phyloP scores from a whole-genome alignment of 2,113 vertebrate species.

The Meriones unguiculatus region DNA sequence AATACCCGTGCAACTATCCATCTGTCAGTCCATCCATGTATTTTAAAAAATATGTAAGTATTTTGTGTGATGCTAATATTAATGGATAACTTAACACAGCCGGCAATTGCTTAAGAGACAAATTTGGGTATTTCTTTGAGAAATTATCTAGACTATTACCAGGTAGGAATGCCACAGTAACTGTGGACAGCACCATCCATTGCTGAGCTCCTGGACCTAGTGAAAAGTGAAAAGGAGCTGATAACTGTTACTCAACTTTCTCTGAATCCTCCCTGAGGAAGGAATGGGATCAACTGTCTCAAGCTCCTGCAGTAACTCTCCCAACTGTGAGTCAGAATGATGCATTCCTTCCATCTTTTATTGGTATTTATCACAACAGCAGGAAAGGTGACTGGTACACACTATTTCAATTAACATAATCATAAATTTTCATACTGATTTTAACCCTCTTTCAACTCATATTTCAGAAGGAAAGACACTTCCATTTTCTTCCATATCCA shows the following conservation, averaged over 20 bases:
- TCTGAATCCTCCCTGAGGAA: too few relatives aligned
- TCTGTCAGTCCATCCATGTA: background rate
- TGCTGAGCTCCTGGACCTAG: background rate
- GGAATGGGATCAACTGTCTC: background rate
- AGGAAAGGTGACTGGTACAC: background rate
- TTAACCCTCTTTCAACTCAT: conserved; percentile 20
- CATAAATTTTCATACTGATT: background rate
- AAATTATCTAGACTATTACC: background rate
- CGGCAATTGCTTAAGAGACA: background rate
- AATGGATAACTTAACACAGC: background rate
- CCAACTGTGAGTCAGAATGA: background rate
- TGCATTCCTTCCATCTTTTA: background rate
- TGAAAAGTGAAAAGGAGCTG: background rate
- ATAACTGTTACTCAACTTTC: background rate
- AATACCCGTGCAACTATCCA: too few relatives aligned
- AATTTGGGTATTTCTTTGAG: too few relatives aligned
- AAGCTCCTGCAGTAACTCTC: background rate
- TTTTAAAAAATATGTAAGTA: background rate
- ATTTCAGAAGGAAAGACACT: background rate
- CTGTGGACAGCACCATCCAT: too few relatives aligned
- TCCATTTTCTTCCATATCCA: conserved; percentile 28
- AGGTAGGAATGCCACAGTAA: too few relatives aligned
- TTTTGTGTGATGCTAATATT: background rate
- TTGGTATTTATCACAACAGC: background rate
- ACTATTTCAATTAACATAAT: background rate